Evolutionary conservation across 2,888 invertebrate genomes (phyloP).

Genomic region (Machimus atricapillus): DNA sequence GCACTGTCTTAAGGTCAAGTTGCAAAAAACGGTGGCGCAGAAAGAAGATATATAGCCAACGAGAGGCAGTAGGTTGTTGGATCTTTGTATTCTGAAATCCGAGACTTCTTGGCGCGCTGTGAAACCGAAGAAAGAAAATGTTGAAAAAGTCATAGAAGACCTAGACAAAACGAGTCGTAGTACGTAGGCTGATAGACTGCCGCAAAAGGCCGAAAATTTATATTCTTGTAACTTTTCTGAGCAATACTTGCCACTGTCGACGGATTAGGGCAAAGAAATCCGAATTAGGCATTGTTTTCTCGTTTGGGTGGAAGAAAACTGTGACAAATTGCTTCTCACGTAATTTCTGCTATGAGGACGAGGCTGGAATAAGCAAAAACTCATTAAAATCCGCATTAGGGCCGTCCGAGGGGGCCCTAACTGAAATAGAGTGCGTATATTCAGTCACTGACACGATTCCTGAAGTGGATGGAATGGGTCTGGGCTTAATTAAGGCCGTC

Average conservation of each 20-base stretch:
- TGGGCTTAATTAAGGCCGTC: background rate
- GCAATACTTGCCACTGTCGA: background rate
- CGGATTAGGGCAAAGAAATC: background rate
- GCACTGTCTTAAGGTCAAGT: background rate
- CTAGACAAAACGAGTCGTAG: background rate
- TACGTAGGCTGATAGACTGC: background rate
- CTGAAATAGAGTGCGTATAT: background rate
- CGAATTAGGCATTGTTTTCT: background rate
- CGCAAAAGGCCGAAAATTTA: background rate
- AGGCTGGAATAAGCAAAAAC: background rate
- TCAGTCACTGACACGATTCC: background rate
- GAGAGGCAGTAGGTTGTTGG: background rate
- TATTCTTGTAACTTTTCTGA: background rate
- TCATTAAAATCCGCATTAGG: background rate
- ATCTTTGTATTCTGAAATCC: background rate
- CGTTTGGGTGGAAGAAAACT: background rate
- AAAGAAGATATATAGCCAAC: background rate
- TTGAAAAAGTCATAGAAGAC: background rate
- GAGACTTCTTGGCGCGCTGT: background rate
- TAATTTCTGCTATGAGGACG: background rate
- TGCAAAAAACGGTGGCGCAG: background rate
- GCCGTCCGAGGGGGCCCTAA: background rate
- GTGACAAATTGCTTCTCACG: constrained; percentile 8
- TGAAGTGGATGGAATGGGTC: background rate
- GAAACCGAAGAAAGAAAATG: background rate